Evolutionary conservation across 2,113 vertebrate genomes (phyloP), one percentile per base, ranked within the genome.

Genomic region (Climacteris rufus): DNA sequence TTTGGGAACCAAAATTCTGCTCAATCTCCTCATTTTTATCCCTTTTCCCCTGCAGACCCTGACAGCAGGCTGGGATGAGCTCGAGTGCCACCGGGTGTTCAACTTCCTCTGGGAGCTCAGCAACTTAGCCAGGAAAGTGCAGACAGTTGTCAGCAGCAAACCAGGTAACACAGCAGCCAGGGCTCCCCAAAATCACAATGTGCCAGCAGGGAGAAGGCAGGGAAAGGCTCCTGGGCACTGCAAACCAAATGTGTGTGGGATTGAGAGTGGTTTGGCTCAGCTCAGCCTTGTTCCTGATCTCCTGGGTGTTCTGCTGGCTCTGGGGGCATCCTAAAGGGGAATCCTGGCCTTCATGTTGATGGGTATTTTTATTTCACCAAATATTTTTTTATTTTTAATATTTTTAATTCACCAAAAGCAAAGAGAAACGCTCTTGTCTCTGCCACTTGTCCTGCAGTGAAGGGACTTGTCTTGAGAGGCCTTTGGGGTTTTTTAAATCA

Each of bases 21-120:
- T 87, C 74, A 13, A 1, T 6, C 74, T 18, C 2, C 23, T 53
- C 11, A 0, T 56, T 82, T 27, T 20, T 23, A 15, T 7, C 82
- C 77, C 68, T 5, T 87, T 85, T 87, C 49, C 61, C 57, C 68
- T 45, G 57, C 82, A 99, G 99, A 98, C 98, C 30, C 96, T 99
- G 75, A 99, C 98, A 33, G 98, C 98, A 37, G 99, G 99, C 65
- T 99, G 99, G 99, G 98, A 99, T 92, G 98, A 99, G 70, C 92
- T 98, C 12, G 99, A 99, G 93, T 99, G 99, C 56, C 98, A 98
- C 78, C 98, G 98, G 76, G 99, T 99, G 31, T 99, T 98, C 89
- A 98, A 97, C 89, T 99, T 98, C 95, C 95, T 99, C 89, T 99
- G 98, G 70, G 98, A 99, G 24, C 68, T 98, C 40, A 98, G 98